Evolutionary conservation across 2,888 invertebrate genomes (phyloP).

Genomic region (Drosophila ezoana): DNA sequence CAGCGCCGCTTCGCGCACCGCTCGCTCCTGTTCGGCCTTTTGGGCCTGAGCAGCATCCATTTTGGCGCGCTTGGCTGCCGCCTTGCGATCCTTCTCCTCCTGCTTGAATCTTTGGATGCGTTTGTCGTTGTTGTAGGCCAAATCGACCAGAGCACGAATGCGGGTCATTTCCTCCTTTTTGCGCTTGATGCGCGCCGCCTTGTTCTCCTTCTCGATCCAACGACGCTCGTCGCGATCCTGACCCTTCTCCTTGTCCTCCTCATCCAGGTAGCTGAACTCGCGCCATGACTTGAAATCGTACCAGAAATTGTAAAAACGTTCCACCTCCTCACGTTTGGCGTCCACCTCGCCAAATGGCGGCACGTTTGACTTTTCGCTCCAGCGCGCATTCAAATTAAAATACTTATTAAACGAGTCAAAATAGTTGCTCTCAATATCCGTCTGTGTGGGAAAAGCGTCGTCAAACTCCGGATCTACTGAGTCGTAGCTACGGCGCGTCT

Average conservation of each 20-base stretch:
- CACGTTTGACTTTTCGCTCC: constrained; percentile 95
- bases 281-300: constrained; percentile 99
- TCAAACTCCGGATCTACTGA: constrained; percentile 98
- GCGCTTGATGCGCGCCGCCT: constrained; percentile 94
- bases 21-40: constrained; percentile 93
- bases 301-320: constrained; percentile 98
- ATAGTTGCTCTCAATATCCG: constrained; percentile 92
- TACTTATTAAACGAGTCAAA: constrained; percentile 89
- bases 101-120: constrained; percentile 96
- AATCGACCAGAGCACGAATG: constrained; percentile 95
- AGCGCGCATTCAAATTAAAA: constrained; percentile 92
- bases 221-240: constrained; percentile 97
- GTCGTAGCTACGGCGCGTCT: constrained; percentile 95
- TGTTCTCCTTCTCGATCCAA: constrained; percentile 99
- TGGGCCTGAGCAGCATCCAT: constrained; percentile 93
- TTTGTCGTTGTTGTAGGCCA: constrained; percentile 97
- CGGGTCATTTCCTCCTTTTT: constrained; percentile 99
- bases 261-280: constrained; percentile 99
- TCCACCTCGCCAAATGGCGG: constrained; percentile 92
- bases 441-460: constrained; percentile 92
- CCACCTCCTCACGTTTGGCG: constrained; percentile 93
- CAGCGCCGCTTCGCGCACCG: constrained; percentile 89
- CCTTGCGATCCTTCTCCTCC: constrained; percentile 95
- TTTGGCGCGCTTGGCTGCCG: constrained; percentile 94
- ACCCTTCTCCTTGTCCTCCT: constrained; percentile 99